Conservation (phyloP, 2,888 invertebrate genomes). For the Asteroscopus sphinx region DNA sequence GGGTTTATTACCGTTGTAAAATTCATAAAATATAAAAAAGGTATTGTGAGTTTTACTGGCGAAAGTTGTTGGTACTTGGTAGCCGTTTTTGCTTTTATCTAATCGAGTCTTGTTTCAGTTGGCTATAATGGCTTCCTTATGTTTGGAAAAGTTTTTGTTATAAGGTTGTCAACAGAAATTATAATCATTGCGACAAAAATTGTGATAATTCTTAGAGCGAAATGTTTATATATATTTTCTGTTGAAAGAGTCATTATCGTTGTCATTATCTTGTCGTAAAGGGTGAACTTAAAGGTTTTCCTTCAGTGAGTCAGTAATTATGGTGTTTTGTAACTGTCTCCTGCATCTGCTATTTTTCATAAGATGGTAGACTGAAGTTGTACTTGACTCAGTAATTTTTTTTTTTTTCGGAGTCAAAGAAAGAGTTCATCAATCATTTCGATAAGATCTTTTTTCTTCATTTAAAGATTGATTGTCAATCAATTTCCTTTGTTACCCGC, state of each 20-base stretch:
- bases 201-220: background rate
- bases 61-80: conserved; percentile 28
- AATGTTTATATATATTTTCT: conserved; percentile 8
- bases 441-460: too few species aligned
- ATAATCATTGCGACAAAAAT: background rate
- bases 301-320: background rate
- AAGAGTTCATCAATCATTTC: too few species aligned
- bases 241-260: conserved; percentile 11
- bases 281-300: conserved; percentile 12
- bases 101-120: conserved; percentile 27
- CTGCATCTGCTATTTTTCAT: background rate
- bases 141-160: conserved; percentile 4
- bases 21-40: conserved; percentile 49
- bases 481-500: too few species aligned
- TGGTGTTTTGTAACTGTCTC: conserved; percentile 16
- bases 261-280: conserved; percentile 13
- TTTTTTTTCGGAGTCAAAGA: too few species aligned
- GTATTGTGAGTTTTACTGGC: conserved; percentile 31
- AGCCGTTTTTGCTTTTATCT: conserved; percentile 34
- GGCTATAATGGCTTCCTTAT: conserved; percentile 22
- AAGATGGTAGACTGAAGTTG: too few species aligned
- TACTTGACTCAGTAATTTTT: too few species aligned
- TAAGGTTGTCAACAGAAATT: background rate
- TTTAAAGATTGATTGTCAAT: too few species aligned
- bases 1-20: conserved; percentile 48